A percentile compares a stretch with the other conserved stretches of the same genome.
phyloP scores from a whole-genome alignment of 2,888 invertebrate species.

The Cheilosia impressa region DNA sequence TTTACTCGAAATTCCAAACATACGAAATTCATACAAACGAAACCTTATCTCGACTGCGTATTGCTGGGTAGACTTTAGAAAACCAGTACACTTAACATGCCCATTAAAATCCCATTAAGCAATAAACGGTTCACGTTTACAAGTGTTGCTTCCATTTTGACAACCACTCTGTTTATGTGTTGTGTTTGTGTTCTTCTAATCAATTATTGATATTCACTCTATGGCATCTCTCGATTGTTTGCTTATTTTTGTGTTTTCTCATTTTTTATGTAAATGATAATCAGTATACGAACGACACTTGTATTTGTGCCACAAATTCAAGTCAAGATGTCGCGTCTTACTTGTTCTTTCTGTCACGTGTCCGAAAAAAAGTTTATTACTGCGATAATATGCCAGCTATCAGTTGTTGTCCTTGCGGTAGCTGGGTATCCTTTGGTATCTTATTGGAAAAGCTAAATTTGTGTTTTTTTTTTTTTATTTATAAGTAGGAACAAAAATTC shows the following conservation, averaged over 20 bases:
- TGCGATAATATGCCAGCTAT: constrained; percentile 3
- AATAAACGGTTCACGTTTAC: no score
- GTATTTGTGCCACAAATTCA: constrained; percentile 24
- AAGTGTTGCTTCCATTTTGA: no score
- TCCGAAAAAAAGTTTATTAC: constrained; percentile 10
- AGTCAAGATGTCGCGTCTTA: constrained; percentile 25
- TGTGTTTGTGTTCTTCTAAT: no score
- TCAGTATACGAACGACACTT: no score
- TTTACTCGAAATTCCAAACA: no score
- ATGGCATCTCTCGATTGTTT: neutral
- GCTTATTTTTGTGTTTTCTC: neutral
- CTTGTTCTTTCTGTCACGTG: constrained; percentile 19
- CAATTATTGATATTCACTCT: no score
- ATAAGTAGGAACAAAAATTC: constrained; percentile 4
- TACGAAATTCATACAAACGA: no score
- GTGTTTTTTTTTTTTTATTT: neutral
- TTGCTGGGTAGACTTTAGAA: no score
- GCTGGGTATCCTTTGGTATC: neutral
- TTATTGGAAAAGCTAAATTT: neutral
- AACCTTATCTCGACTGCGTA: no score
- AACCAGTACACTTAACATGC: no score
- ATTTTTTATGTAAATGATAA: constrained; percentile 21
- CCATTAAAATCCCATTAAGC: no score
- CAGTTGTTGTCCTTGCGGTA: neutral
- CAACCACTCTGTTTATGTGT: no score